Conservation (phyloP, 37 sponge, comb jelly and placozoan genomes). For the Agelas oroides region DNA sequence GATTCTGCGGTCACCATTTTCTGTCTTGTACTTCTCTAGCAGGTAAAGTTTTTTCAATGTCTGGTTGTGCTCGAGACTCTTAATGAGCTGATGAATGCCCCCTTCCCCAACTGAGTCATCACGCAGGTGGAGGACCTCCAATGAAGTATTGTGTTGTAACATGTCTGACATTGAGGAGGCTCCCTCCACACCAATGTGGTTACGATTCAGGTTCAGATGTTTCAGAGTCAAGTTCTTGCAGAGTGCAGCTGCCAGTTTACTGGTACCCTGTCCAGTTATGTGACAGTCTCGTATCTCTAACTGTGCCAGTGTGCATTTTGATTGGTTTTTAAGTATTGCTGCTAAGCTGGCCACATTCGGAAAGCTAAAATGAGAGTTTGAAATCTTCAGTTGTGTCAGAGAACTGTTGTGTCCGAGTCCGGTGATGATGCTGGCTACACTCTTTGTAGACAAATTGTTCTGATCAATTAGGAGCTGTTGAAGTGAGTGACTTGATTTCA, state of each 20-base stretch:
- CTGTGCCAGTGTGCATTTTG: background rate
- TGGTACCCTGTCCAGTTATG: background rate
- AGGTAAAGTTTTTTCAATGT: too few species aligned
- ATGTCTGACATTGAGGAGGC: too few species aligned
- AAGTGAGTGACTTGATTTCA: background rate
- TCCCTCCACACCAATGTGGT: background rate
- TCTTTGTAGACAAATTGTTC: background rate
- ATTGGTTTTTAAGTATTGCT: background rate
- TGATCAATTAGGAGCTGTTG: background rate
- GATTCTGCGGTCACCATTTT: too few species aligned
- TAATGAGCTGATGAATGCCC: background rate
- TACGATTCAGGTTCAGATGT: background rate
- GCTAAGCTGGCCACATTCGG: background rate
- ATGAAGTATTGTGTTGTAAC: too few species aligned
- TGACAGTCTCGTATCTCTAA: background rate
- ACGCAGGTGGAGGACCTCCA: too few species aligned
- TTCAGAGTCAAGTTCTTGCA: background rate
- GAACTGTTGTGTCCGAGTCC: constrained; percentile 4
- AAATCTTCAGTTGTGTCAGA: too few species aligned
- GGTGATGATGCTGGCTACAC: background rate
- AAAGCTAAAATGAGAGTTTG: too few species aligned
- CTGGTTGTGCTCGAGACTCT: background rate
- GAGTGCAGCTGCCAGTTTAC: background rate
- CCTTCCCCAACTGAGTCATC: background rate
- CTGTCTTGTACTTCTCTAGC: too few species aligned